A percentile compares a stretch with the other conserved stretches of the same genome.
phyloP scores from a whole-genome alignment of 2,113 vertebrate genomes.

The Theristicus caerulescens region DNA sequence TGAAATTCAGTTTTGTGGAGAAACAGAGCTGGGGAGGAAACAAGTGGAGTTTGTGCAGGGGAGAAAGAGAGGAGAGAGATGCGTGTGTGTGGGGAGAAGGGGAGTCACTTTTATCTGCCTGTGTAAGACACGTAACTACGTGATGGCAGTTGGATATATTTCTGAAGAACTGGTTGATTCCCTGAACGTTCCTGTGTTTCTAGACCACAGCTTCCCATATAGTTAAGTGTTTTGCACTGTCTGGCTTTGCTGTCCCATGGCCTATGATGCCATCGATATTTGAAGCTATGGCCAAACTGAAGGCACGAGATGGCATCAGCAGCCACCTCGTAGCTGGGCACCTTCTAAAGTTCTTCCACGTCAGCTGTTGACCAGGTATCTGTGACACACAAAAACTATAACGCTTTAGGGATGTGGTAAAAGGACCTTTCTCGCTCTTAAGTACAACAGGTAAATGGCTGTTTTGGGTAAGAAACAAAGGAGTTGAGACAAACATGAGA shows the following conservation, averaged over 20 bases:
- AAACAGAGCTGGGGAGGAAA: background rate
- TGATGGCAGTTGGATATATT: background rate
- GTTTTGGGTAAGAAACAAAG: background rate
- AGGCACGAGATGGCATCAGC: background rate
- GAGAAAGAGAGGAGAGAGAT: background rate
- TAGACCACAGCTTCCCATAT: background rate
- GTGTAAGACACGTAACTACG: background rate
- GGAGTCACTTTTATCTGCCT: background rate
- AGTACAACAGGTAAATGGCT: background rate
- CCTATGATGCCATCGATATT: background rate
- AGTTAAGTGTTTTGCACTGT: background rate
- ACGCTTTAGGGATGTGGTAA: background rate
- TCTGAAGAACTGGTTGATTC: background rate
- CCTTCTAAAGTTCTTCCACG: background rate
- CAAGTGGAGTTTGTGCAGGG: background rate
- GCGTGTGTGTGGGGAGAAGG: background rate
- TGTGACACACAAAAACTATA: background rate
- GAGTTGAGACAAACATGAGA: background rate
- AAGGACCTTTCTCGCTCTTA: background rate
- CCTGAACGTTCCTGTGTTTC: background rate
- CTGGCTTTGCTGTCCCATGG: background rate
- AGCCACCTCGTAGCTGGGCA: background rate
- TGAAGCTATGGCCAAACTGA: background rate
- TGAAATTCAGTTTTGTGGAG: background rate
- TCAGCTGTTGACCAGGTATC: background rate